Conservation (phyloP, 2,113 vertebrate species). For the Periophthalmodon schlosseri region DNA sequence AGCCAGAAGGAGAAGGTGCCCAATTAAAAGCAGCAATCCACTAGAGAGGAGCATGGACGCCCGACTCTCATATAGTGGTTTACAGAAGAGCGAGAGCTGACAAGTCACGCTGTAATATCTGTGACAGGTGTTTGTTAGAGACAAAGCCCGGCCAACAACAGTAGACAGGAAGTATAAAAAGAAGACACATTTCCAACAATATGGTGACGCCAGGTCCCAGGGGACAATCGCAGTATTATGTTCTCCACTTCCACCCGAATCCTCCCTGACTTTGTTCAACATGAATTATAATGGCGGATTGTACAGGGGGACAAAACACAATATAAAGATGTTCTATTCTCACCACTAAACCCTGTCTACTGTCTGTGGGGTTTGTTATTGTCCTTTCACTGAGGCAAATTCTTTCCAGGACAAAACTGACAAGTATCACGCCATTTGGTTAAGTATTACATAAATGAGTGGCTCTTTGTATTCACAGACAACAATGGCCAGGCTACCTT, state of each 20-base stretch:
- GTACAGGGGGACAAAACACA: slow-evolving; percentile 23
- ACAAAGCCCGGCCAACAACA: slow-evolving; percentile 46
- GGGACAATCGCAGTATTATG: slow-evolving; percentile 50
- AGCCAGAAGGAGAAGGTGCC: slow-evolving; percentile 37
- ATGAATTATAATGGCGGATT: slow-evolving; percentile 41
- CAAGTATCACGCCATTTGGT: slow-evolving; percentile 12
- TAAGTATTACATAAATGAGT: slow-evolving; percentile 32
- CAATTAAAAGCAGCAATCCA: slow-evolving; percentile 60
- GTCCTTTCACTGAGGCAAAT: slow-evolving; percentile 19
- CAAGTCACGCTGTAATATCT: slow-evolving; percentile 50
- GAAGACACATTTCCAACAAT: slow-evolving; percentile 47
- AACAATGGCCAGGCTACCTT: slow-evolving; percentile 49
- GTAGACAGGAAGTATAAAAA: slow-evolving; percentile 32
- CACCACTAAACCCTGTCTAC: slow-evolving; percentile 15
- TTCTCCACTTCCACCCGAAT: slow-evolving; percentile 44
- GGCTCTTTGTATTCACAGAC: slow-evolving; percentile 50
- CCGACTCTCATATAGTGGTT: slow-evolving; percentile 19
- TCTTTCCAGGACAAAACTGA: slow-evolving; percentile 27
- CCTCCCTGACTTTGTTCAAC: slow-evolving; percentile 40
- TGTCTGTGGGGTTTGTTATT: slow-evolving; percentile 39
- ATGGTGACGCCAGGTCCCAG: slow-evolving; percentile 27
- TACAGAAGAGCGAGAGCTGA: slow-evolving; percentile 47
- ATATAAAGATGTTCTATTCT: slow-evolving; percentile 29
- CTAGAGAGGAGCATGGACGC: slow-evolving; percentile 52
- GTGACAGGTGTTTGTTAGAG: slow-evolving; percentile 57